phyloP scores from a whole-genome alignment of 2,888 invertebrate genomes.

The Eilema caniola region DNA sequence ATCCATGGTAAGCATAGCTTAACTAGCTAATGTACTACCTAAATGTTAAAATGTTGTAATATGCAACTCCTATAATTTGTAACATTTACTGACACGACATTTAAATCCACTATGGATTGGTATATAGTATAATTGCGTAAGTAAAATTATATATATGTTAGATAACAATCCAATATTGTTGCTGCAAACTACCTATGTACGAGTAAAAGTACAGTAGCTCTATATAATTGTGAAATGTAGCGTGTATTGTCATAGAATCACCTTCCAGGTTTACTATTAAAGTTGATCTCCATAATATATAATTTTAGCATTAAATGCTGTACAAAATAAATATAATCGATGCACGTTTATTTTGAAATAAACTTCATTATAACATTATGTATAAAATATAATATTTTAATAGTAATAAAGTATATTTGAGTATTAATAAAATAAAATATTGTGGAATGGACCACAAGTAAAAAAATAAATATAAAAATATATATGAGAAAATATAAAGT shows the following conservation, averaged over 20 bases:
- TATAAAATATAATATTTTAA: neutral
- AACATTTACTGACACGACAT: neutral
- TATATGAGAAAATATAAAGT: neutral
- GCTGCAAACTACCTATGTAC: neutral
- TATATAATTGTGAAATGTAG: constrained; percentile 10
- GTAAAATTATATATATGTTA: neutral
- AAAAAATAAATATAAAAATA: constrained; percentile 4
- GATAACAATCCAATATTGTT: neutral
- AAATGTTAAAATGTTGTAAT: too few relatives aligned
- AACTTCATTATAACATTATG: neutral
- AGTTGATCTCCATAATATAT: constrained; percentile 11
- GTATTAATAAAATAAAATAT: neutral
- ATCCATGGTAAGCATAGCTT: too few relatives aligned
- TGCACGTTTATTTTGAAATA: constrained; percentile 11
- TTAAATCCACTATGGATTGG: neutral
- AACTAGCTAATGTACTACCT: too few relatives aligned
- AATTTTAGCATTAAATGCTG: constrained; percentile 23
- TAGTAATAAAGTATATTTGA: neutral
- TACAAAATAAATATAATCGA: constrained; percentile 8
- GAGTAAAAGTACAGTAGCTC: neutral
- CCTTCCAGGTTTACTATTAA: constrained; percentile 11
- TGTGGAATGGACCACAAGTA: constrained; percentile 9
- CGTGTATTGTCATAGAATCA: neutral
- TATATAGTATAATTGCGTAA: neutral
- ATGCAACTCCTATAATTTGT: neutral